These are phyloP conservation scores for Nothobranchius kuhntae DNA, from an alignment of 2,113 vertebrate genomes.

Conservation along the genomic window DNA sequence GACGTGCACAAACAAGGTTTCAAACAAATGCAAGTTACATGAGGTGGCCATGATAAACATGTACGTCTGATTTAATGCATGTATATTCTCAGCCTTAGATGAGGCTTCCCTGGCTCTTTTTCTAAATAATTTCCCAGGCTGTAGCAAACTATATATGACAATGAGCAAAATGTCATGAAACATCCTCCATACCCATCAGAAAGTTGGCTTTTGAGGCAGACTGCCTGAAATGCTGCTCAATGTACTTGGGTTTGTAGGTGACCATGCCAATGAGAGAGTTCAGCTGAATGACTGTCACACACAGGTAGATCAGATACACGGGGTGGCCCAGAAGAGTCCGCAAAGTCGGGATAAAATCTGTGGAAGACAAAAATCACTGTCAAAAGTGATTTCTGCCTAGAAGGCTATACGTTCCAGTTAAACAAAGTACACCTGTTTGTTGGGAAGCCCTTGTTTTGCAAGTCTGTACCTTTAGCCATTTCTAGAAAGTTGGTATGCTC, in stretches of 20 bases:
- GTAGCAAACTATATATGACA: too few relatives aligned
- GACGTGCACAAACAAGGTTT: too few relatives aligned
- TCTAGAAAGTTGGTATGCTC: constrained; percentile 66
- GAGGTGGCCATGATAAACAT: too few relatives aligned
- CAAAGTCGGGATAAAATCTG: constrained; percentile 85
- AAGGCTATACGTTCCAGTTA: too few relatives aligned
- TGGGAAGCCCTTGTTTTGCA: not conserved
- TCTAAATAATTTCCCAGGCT: too few relatives aligned
- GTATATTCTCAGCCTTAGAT: too few relatives aligned
- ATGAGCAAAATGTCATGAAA: not conserved
- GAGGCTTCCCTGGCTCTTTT: too few relatives aligned
- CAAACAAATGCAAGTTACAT: too few relatives aligned
- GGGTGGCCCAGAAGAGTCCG: constrained; percentile 82
- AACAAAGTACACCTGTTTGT: too few relatives aligned
- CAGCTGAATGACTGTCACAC: constrained; percentile 77
- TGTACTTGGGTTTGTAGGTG: constrained; percentile 88
- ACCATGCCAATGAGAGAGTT: constrained; percentile 82
- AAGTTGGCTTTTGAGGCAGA: constrained; percentile 86
- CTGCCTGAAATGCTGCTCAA: constrained; percentile 90
- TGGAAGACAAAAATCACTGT: constrained; percentile 9
- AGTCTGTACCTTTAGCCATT: constrained; percentile 76
- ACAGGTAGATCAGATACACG: constrained; percentile 80
- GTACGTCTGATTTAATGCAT: too few relatives aligned
- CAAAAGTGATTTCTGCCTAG: too few relatives aligned
- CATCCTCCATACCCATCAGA: constrained; percentile 78